These are phyloP conservation scores for Babylonia areolata DNA, from an alignment of 1,140 invertebrate genomes.

Conservation along the genomic window DNA sequence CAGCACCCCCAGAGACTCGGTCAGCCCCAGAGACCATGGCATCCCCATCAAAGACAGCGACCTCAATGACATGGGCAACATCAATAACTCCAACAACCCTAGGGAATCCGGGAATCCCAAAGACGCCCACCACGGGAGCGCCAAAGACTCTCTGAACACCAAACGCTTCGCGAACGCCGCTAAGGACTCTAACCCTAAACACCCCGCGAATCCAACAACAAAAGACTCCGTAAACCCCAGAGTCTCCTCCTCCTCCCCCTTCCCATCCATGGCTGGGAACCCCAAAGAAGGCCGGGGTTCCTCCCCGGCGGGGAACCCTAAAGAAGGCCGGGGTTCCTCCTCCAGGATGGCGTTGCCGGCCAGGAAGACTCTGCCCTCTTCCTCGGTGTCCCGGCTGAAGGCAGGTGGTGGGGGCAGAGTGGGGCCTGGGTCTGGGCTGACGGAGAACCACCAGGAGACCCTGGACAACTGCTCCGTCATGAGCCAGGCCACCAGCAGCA, in stretches of 20 bases:
- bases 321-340: not conserved
- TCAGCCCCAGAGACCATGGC: constrained; percentile 27
- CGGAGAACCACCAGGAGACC: constrained; percentile 22
- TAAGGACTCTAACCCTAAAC: not conserved
- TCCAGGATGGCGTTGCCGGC: not conserved
- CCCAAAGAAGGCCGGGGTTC: not conserved
- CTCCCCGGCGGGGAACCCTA: not conserved
- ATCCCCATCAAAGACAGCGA: constrained; percentile 48
- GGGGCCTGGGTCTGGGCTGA: no score
- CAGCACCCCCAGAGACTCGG: constrained; percentile 22
- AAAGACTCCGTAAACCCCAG: no score
- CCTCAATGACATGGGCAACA: constrained; percentile 69
- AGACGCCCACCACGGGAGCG: not conserved
- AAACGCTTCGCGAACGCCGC: no score
- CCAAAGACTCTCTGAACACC: not conserved
- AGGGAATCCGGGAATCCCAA: not conserved
- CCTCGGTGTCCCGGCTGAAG: constrained; percentile 8
- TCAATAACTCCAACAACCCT: constrained; percentile 54
- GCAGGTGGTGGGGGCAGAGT: no score
- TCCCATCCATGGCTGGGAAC: no score
- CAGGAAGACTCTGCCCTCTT: constrained; percentile 22
- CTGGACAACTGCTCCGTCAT: constrained; percentile 31
- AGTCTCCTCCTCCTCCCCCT: no score
- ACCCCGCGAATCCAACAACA: no score
- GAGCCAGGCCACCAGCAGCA: constrained; percentile 39